Evolutionary conservation across 2,797 vertebrate species (phyloP), one percentile per base, ranked within the genome.

Genomic region (Sibirionetta formosa): DNA sequence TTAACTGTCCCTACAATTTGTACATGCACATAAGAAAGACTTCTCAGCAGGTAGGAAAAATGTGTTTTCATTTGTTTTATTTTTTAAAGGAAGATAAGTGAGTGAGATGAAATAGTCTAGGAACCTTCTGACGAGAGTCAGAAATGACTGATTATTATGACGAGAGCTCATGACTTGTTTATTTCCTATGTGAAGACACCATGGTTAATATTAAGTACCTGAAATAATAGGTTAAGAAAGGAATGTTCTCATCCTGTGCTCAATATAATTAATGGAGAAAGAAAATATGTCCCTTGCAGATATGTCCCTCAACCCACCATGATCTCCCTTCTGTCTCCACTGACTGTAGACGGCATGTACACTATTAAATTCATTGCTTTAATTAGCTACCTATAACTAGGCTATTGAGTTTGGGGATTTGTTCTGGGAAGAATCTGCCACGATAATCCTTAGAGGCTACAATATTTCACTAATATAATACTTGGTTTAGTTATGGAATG

Each of bases 311-410:
- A 73, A 51, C 31, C 46, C 54, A 72, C 72, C 1, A 3, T n/a
- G 57, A 56, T 46, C 29, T 82, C 46, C 54, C 51, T 79, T 15
- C 53, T 82, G 23, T 79, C 23, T 79, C 14, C 63, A 66, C 10
- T 57, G 69, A 42, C 17, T 64, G 6, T 13, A 73, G 18, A 89
- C 65, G 14, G 26, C 84, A 70, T 16, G 15, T 42, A 56, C 26
- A 40, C 11, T 63, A 33, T 9, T 93, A 90, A 93, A 93, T 90
- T 86, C 23, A 86, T 88, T 90, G 69, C 5, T 81, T 94, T 93
- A 93, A 94, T 95, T 95, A 96, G 13, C 9, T 78, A 11, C 80
- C 17, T 76, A 57, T 88, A 92, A 86, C 48, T 61, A 84, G 19
- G 9, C n/a, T 78, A 58, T 71, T 75, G 63, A 86, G 36, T 81